Evolutionary conservation across 2,113 vertebrate species (phyloP).

Genomic region (Scomber scombrus): DNA sequence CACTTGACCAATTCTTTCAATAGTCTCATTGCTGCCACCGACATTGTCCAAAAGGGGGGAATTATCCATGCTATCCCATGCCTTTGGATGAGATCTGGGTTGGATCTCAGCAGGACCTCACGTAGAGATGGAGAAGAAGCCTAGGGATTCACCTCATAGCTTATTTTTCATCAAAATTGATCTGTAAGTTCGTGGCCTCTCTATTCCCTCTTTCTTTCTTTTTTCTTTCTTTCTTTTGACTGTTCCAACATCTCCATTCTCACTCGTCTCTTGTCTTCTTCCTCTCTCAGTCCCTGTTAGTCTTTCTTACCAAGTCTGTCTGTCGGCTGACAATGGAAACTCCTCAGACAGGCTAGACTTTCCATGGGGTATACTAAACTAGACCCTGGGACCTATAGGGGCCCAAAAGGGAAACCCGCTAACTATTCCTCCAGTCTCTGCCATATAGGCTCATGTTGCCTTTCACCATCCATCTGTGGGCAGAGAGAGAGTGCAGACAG

Average conservation of each 20-base stretch:
- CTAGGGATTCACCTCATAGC: conserved; percentile 1
- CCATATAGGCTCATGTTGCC: conserved; percentile 75
- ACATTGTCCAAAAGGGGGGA: conserved; percentile 34
- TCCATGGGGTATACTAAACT: conserved; percentile 65
- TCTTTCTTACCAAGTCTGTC: conserved; percentile 26
- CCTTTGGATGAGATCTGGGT: conserved; percentile 32
- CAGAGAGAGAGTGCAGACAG: conserved; percentile 84
- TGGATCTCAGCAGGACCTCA: conserved; percentile 35
- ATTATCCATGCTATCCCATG: conserved; percentile 34
- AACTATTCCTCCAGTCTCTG: conserved; percentile 61
- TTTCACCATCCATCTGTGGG: conserved; percentile 83
- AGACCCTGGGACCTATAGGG: conserved; percentile 52
- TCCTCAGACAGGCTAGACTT: conserved; percentile 67
- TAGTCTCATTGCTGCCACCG: conserved; percentile 15
- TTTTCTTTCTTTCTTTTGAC: conserved; percentile 20
- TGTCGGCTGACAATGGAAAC: conserved; percentile 68
- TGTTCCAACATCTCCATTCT: conserved; percentile 38
- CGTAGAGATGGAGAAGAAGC: conserved; percentile 16
- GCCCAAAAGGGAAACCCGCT: conserved; percentile 65
- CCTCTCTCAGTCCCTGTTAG: conserved; percentile 15
- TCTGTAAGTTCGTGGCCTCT: conserved; percentile 43
- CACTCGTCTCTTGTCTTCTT: conserved; percentile 10
- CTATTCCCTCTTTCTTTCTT: background rate
- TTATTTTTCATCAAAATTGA: conserved; percentile 51
- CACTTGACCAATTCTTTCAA: conserved; percentile 35